Evolutionary conservation across 1,140 invertebrate species (phyloP), one percentile per base, ranked within the genome.

Genomic region (Camponotus vicinus): DNA sequence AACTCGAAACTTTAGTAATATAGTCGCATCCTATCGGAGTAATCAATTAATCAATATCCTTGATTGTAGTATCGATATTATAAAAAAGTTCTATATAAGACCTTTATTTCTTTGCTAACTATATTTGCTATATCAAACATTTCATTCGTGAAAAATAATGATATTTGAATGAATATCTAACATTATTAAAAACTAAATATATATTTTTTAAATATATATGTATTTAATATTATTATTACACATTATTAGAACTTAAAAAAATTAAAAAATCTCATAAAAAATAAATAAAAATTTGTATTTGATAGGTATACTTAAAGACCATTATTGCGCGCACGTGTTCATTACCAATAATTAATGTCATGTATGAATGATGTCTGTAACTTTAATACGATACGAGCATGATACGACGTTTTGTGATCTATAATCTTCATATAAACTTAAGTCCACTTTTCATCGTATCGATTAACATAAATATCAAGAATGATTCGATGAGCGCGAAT

Each of bases 401-500:
- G 15, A 52, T 13, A 15, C 4, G 15, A 66, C n/a, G 13, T 66
- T 52, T 13, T 9, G 13, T 21, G 37, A 73, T 45, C 11, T 59
- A 45, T 42, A 73, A 63, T 4, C 2, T 27, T 73, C 40, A n/a
- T 15, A 49, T 75, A 13, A 73, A 61, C n/a, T 83, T 49, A 45
- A 83, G 32, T 83, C 69, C 79, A 49, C 27, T 49, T 61, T 40
- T 70, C 27, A 27, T 66, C 73, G 82, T 80, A 86, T 89, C 83
- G 85, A 89, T 89, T 80, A 89, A 75, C 88, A 89, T 88, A 89
- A 89, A 86, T 78, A 89, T 78, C 71, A 21, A 15, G n/a, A 42
- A 55, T 55, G 67, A 70, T 15, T 15, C 27, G 66, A 70, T 32
- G 34, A 45, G 5, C 40, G 9, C 67, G 55, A 52, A 80, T 70